Evolutionary conservation across 1,140 invertebrate species (phyloP), one percentile per base, ranked within the genome.

Genomic region (Leptopilina clavipes): DNA sequence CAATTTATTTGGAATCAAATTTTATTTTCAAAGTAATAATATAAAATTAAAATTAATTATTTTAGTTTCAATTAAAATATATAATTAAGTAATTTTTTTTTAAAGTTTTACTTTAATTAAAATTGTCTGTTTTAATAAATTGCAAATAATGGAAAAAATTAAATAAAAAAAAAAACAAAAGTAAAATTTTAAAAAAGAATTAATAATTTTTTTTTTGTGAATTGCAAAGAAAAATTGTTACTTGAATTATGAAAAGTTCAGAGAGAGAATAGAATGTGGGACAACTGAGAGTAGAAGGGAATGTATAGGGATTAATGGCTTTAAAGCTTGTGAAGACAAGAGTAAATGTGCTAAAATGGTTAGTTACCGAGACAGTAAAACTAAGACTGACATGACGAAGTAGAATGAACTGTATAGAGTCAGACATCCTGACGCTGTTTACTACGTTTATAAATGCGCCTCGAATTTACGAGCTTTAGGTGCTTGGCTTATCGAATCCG

Each of bases 351-450:
- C 25, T 65, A 37, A 65, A 65, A 65, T 65, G 25, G 59, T 65
- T 65, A 65, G 25, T 65, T 65, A 65, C 9, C 10, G 25, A 65
- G 56, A 25, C 22, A 65, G 56, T 65, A 65, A 65, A 65, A 65
- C 56, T 65, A 65, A 25, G 22, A 25, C 56, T 65, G 56, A 65
- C 59, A 65, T 65, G 59, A 65, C 59, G 22, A 65, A 65, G 59
- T 65, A 31, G 22, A 59, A 19, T 59, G 19, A 59, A 59, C 19
- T 59, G 22, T 59, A 5, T 19, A 59, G 22, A 59, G 56, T 59
- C 59, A 65, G 59, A 65, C 59, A 65, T 65, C 3, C 59, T 65
- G 59, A 65, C 59, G 59, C 59, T 65, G 59, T 65, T 65, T 65
- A 65, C 59, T 65, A 5, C 59, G 25, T 65, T 65, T 65, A 65